These are phyloP conservation scores for Stomorhina lunata DNA, from an alignment of 2,888 invertebrate species.

Conservation along the genomic window DNA sequence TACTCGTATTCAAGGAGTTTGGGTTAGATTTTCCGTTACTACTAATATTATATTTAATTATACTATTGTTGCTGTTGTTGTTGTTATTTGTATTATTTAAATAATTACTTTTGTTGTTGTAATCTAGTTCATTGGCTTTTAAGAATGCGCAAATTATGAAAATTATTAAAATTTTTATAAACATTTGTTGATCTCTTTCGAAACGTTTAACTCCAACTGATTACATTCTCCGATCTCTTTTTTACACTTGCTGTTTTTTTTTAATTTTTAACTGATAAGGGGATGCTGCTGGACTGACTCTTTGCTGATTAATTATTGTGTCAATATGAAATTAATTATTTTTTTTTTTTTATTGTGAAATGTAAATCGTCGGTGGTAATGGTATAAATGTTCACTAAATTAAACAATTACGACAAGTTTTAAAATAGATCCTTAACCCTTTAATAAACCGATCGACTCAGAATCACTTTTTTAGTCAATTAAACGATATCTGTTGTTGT, in stretches of 20 bases:
- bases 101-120: not conserved
- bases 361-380: too few species aligned
- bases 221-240: slow-evolving; percentile 42
- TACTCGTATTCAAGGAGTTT: too few species aligned
- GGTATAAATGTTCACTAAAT: too few species aligned
- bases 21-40: too few species aligned
- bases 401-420: too few species aligned
- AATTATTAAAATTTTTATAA: slow-evolving; percentile 59
- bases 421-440: too few species aligned
- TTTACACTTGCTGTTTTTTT: slow-evolving; percentile 46
- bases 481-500: too few species aligned
- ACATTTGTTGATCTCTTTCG: slow-evolving; percentile 61
- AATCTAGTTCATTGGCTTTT: slow-evolving; percentile 60
- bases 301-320: slow-evolving; percentile 46
- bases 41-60: not conserved
- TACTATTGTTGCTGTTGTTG: not conserved
- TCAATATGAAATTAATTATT: slow-evolving; percentile 20
- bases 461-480: too few species aligned
- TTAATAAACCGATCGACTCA: too few species aligned
- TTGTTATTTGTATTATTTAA: not conserved
- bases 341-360: not conserved
- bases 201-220: slow-evolving; percentile 54
- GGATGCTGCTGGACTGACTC: not conserved
- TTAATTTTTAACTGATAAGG: slow-evolving; percentile 45
- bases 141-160: slow-evolving; percentile 56